Base-by-base conservation (phyloP, 2,797 vertebrate genomes). In the Hybognathus amarus region DNA sequence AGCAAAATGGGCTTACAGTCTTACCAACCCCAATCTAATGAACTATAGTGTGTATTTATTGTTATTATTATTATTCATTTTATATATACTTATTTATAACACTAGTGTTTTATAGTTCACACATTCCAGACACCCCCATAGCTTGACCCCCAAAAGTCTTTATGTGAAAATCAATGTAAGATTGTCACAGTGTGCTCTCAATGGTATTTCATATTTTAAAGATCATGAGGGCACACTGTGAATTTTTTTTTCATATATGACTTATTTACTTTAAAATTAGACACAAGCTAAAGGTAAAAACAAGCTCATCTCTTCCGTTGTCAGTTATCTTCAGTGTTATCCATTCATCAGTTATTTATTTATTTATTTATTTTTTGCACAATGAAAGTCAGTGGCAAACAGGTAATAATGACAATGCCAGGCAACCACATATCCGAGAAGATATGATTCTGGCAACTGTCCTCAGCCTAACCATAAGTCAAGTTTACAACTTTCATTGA, bases 111-210 rank as follows among this genome's bases (percentile, higher is more conserved):
- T 36, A 36, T 36, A 36, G 33, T 36, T 36, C 33, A 36, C 33
- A 36, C 33, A 36, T 36, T 36, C 33, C 33, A 36, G 33, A 36
- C 33, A 36, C 33, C 91, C 87, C 56, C 67, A 40, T 70, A 80
- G 68, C 64, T n/a, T 69, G 40, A 79, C 54, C n/a, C n/a, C n/a
- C n/a, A n/a, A 84, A 91, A 87, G 63, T 47, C 76, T 87, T 83
- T 77, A 87, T 87, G 81, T 27, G 40, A 90, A 89, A 87, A 82
- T 86, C 80, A 86, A 83, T 80, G 45, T 85, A 77, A 85, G 54
- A 27, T 38, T 71, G 74, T 68, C 76, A 83, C 88, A 54, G 73
- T 78, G 86, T 86, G 75, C 40, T 38, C 63, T 78, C 5, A 85
- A 77, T 79, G 50, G 47, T 68, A 10, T 71, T 71, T 71, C 1